Evolutionary conservation across 2,113 vertebrate genomes (phyloP).

Genomic region (Colossoma macropomum): DNA sequence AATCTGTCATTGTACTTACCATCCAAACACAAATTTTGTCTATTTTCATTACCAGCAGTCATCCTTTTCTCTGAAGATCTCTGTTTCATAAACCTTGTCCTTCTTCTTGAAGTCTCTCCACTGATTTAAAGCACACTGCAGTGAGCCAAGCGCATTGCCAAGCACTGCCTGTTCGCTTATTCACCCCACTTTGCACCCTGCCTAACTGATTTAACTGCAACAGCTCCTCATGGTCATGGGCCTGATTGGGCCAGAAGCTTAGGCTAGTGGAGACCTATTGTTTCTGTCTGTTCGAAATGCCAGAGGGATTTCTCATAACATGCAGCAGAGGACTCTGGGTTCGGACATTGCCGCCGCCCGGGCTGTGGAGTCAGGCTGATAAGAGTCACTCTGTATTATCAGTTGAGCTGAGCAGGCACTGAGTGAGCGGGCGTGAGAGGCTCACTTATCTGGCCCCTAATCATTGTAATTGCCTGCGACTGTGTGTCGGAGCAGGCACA

Average conservation of each 20-base stretch:
- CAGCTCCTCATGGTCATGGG: slow-evolving; percentile 5
- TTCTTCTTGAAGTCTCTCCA: not conserved
- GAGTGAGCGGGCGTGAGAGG: slow-evolving; percentile 14
- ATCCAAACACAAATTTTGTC: not conserved
- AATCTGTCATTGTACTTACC: not conserved
- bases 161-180: not conserved
- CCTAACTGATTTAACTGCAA: not conserved
- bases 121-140: not conserved
- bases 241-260: slow-evolving; percentile 9
- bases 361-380: slow-evolving; percentile 12
- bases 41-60: not conserved
- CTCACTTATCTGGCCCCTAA: slow-evolving; percentile 18
- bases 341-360: not conserved
- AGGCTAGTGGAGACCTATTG: slow-evolving; percentile 15
- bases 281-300: not conserved
- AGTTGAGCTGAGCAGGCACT: not conserved
- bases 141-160: not conserved
- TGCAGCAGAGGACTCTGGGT: not conserved
- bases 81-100: not conserved
- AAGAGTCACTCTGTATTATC: slow-evolving; percentile 19
- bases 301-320: not conserved
- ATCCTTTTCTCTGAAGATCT: not conserved
- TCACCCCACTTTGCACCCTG: not conserved
- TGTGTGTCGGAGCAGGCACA: not conserved
- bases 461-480: slow-evolving; percentile 15